phyloP scores from a whole-genome alignment of 2,113 vertebrate genomes.

The Patagioenas fasciata region DNA sequence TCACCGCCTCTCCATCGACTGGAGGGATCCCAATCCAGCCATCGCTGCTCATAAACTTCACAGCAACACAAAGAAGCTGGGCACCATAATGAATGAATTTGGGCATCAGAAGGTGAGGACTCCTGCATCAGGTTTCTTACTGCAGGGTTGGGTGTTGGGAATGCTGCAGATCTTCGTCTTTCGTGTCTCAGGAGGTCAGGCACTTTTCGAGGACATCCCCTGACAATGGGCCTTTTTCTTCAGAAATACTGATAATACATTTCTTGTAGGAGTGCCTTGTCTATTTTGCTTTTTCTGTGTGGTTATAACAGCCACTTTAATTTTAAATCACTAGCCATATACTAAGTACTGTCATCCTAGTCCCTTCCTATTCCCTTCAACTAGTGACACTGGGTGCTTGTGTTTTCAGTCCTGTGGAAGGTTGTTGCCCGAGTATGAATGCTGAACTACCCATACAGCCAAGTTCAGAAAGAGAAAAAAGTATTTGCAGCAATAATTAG shows the following conservation, averaged over 20 bases:
- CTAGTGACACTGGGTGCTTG: not conserved
- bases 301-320: not conserved
- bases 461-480: not conserved
- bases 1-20: constrained; percentile 90
- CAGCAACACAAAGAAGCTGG: constrained; percentile 87
- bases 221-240: not conserved
- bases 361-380: not conserved
- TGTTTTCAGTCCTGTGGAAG: not conserved
- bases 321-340: not conserved
- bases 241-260: not conserved
- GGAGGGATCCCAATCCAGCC: constrained; percentile 91
- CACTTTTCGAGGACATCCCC: not conserved
- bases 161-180: not conserved
- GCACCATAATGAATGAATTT: constrained; percentile 88
- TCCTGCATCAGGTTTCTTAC: not conserved
- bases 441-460: not conserved
- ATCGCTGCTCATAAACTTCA: constrained; percentile 74
- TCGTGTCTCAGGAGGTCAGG: not conserved
- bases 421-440: not conserved
- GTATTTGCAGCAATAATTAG: constrained; percentile 4
- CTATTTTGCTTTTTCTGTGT: not conserved
- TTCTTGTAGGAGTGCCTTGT: not conserved
- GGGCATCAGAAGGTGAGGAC: constrained; percentile 88
- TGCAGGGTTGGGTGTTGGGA: not conserved
- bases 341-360: not conserved